These are phyloP conservation scores for Tenthredo notha DNA, from an alignment of 2,888 invertebrate genomes.

Conservation along the genomic window DNA sequence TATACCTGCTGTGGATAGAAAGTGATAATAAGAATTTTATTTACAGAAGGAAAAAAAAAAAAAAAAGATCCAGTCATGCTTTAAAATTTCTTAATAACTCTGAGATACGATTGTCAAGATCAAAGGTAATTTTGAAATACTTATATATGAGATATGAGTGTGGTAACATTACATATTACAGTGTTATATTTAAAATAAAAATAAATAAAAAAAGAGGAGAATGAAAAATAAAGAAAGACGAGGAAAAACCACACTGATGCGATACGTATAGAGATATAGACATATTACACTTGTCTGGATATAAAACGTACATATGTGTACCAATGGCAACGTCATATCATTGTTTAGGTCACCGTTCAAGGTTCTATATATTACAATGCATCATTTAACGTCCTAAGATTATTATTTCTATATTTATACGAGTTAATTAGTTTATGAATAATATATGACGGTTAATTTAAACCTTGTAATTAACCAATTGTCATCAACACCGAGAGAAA, in stretches of 20 bases:
- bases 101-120: no score
- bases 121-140: no score
- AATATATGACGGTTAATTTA: neutral
- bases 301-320: neutral
- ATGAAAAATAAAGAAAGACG: neutral
- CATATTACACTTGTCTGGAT: neutral
- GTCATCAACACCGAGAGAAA: neutral
- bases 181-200: neutral
- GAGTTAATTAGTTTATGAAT: neutral
- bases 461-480: neutral
- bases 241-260: neutral
- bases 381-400: neutral
- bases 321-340: neutral
- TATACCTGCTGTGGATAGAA: neutral
- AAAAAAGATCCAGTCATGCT: no score
- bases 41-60: no score
- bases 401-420: no score
- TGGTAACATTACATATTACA: neutral
- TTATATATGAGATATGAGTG: no score
- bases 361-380: neutral
- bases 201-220: neutral
- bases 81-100: no score
- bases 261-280: neutral
- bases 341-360: slow-evolving; percentile 3
- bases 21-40: no score